These are phyloP conservation scores for Drosophila trapezifrons DNA, from an alignment of 1,140 invertebrate genomes.

Conservation along the genomic window DNA sequence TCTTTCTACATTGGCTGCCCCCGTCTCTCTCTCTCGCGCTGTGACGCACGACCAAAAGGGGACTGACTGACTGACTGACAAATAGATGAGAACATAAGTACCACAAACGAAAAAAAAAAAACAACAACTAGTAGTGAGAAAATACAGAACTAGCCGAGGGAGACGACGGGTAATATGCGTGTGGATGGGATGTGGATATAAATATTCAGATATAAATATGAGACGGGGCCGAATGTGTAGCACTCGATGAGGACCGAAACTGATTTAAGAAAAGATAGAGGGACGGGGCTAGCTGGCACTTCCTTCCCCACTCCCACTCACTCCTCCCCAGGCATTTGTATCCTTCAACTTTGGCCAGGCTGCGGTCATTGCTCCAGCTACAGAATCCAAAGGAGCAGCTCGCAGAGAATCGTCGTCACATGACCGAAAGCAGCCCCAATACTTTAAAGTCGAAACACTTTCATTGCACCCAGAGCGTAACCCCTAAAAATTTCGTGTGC, in stretches of 20 bases:
- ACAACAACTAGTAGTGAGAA: slow-evolving; percentile 8
- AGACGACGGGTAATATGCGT: slow-evolving; percentile 8
- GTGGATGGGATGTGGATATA: slow-evolving; percentile 43
- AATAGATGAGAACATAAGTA: slow-evolving; percentile 37
- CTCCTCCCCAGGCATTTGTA: slow-evolving; percentile 26
- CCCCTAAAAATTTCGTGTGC: slow-evolving; percentile 66
- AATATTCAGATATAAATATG: slow-evolving; percentile 62
- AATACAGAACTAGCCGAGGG: slow-evolving; percentile 20
- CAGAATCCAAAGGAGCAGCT: slow-evolving; percentile 16
- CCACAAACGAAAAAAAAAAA: slow-evolving; percentile 9
- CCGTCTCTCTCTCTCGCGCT: neutral
- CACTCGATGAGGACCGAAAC: slow-evolving; percentile 8
- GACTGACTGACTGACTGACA: slow-evolving; percentile 19
- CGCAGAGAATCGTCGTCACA: slow-evolving; percentile 36
- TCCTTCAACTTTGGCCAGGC: slow-evolving; percentile 78
- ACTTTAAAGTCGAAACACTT: slow-evolving; percentile 72
- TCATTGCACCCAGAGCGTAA: slow-evolving; percentile 66
- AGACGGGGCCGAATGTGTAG: slow-evolving; percentile 21
- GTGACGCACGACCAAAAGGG: slow-evolving; percentile 30
- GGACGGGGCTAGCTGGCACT: neutral
- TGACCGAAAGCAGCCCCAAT: slow-evolving; percentile 37
- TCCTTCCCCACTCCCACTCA: slow-evolving; percentile 16
- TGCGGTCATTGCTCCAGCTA: slow-evolving; percentile 78
- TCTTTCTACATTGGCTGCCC: neutral
- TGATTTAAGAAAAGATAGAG: slow-evolving; percentile 30